Evolutionary conservation across 2,113 vertebrate species (phyloP), one percentile per base, ranked within the genome.

Genomic region (Amphilophus citrinellus): DNA sequence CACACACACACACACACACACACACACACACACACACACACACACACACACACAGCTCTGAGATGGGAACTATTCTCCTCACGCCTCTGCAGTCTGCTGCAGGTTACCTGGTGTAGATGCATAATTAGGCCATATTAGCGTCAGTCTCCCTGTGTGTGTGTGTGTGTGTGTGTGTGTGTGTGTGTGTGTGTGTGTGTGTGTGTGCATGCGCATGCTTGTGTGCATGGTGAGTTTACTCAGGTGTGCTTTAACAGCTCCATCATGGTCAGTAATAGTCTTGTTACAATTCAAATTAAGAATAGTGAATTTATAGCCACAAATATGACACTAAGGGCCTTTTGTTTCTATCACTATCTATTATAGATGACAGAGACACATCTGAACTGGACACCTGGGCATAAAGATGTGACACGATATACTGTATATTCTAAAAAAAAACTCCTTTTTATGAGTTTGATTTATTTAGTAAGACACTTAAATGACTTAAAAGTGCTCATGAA

Each of bases 51-150:
- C 22, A 22, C 22, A 22, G 22, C 22, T 22, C 1, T 22, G 22
- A 22, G 22, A 22, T 5, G 39, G 30, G 44, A 76, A 39, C 11
- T 66, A 84, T 84, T 91, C 79, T 81, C 88, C 83, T 93, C 89
- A 90, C 76, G 66, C 82, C 87, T 87, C 73, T 85, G 68, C 85
- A 89, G 86, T 61, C 63, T 78, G 80, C 88, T 91, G 83, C 81
- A 79, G 91, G 88, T 90, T 82, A 86, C 76, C 85, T 91, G 37
- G 60, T 87, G 61, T 76, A 39, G 44, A 73, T 60, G 62, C 77
- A 75, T 91, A 91, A 93, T 94, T 92, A 93, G 76, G 89, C 80
- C 78, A 79, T 81, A 93, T 94, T 91, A 91, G 77, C 83, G 78
- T 90, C 65, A 68, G 22, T 27, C 2, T 47, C 39, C 65, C 39